phyloP scores from a whole-genome alignment of 2,888 invertebrate genomes.

The Caenorhabditis japonica region DNA sequence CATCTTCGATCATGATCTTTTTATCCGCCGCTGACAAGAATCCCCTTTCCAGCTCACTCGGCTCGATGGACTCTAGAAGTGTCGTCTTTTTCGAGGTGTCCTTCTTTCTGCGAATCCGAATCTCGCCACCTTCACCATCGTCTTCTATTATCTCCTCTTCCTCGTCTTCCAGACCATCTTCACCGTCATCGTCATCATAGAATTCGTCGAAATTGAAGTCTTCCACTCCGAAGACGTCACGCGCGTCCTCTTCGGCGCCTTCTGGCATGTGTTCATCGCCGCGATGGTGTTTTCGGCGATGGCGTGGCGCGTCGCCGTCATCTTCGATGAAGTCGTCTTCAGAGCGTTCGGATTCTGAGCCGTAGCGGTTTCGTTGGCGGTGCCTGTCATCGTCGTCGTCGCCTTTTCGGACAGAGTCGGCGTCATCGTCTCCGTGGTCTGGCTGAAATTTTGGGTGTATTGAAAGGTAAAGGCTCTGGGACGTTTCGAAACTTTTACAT shows the following conservation, averaged over 20 bases:
- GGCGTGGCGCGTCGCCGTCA: constrained; percentile 80
- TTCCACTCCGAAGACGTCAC: constrained; percentile 95
- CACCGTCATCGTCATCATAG: constrained; percentile 77
- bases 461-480: too few relatives aligned
- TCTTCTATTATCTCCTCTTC: constrained; percentile 75
- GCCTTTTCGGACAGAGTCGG: constrained; percentile 21
- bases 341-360: constrained; percentile 51
- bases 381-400: constrained; percentile 83
- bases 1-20: constrained; percentile 82
- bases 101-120: constrained; percentile 74
- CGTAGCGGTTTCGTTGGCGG: constrained; percentile 15
- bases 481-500: too few relatives aligned
- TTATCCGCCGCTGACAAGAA: constrained; percentile 95
- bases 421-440: constrained; percentile 23
- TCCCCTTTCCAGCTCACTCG: constrained; percentile 93
- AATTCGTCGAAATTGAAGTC: constrained; percentile 85
- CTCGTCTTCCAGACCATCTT: constrained; percentile 65
- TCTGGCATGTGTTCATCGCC: constrained; percentile 54
- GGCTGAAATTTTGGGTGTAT: too few relatives aligned
- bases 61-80: constrained; percentile 83
- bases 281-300: constrained; percentile 37
- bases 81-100: constrained; percentile 60
- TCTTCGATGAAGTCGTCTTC: constrained; percentile 95
- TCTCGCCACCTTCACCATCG: constrained; percentile 76
- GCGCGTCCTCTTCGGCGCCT: constrained; percentile 84